phyloP scores from a whole-genome alignment of 2,888 invertebrate species.

The Cryptophagus acutangulus region DNA sequence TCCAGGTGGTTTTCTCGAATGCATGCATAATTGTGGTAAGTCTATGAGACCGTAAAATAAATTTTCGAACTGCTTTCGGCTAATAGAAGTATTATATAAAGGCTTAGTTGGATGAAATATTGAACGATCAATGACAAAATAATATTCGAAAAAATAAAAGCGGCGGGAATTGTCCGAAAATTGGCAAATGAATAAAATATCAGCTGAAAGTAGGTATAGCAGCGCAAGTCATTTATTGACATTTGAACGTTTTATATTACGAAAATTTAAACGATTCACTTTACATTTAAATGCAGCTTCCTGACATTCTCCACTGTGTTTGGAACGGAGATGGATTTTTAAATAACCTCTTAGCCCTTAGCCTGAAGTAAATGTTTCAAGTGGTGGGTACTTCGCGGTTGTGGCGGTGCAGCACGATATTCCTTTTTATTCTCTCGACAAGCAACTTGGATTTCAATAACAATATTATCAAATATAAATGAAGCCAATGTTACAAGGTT shows the following conservation, averaged over 20 bases:
- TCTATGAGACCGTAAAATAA: no score
- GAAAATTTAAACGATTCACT: slow-evolving; percentile 43
- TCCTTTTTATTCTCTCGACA: slow-evolving; percentile 13
- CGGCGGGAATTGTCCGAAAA: no score
- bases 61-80: no score
- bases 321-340: slow-evolving; percentile 45
- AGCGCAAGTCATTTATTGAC: slow-evolving; percentile 33
- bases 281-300: slow-evolving; percentile 44
- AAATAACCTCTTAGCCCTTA: slow-evolving; percentile 40
- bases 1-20: no score
- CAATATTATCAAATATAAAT: no score
- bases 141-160: no score
- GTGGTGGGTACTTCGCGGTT: slow-evolving; percentile 31
- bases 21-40: no score
- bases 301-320: slow-evolving; percentile 37
- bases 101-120: no score
- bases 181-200: slow-evolving; percentile 35
- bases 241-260: slow-evolving; percentile 40
- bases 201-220: slow-evolving; percentile 29
- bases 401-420: no score
- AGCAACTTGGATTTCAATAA: not conserved
- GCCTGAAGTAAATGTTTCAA: slow-evolving; percentile 36
- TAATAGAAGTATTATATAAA: no score
- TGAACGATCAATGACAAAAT: no score
- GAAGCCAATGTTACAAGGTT: no score